These are phyloP conservation scores for Myotis davidii DNA, from an alignment of 2,113 vertebrate genomes.

Conservation along the genomic window DNA sequence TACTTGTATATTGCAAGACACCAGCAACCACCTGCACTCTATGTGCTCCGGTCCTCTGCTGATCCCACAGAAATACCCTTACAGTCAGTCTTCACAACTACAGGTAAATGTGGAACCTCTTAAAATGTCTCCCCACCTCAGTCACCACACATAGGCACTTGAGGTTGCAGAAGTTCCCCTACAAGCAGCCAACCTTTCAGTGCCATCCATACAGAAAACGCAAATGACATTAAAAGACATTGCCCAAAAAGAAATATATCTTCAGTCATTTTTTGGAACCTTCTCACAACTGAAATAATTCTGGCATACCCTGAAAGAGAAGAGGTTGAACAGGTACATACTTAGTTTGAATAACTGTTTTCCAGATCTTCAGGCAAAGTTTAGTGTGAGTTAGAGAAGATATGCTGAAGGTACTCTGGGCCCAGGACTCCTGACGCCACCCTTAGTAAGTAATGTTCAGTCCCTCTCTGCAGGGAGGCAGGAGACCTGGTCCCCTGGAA, in stretches of 20 bases:
- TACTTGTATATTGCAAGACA: neutral
- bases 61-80: neutral
- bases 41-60: neutral
- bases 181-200: neutral
- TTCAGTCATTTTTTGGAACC: neutral
- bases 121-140: neutral
- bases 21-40: neutral
- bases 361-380: conserved; percentile 10
- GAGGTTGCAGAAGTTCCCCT: neutral
- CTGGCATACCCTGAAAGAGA: conserved; percentile 2
- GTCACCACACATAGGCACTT: neutral
- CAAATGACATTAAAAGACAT: neutral
- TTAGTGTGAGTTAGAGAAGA: neutral
- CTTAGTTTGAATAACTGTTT: neutral
- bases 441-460: neutral
- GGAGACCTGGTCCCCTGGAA: neutral
- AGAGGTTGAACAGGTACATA: neutral
- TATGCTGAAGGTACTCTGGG: neutral
- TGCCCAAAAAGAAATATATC: neutral
- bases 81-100: neutral
- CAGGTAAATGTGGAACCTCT: neutral
- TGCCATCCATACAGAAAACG: neutral
- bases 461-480: neutral
- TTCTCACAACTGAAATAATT: conserved; percentile 16
- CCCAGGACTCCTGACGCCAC: neutral